Percentiles rank a stretch among this genome's conserved stretches.
phyloP scores from a whole-genome alignment of 64 coral and sea anemone species.

The Actinia equina region DNA sequence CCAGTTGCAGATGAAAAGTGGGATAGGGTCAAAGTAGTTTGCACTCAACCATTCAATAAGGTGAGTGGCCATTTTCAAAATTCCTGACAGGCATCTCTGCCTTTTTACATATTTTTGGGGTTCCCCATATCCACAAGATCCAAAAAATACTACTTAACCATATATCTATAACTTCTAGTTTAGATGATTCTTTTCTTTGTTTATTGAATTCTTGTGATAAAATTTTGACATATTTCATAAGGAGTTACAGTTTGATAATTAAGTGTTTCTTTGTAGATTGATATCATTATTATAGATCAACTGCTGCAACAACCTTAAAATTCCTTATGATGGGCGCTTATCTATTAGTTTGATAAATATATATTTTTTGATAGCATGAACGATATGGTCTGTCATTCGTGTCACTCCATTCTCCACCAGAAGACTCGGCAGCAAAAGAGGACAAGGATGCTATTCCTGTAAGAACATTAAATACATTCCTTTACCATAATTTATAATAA shows the following conservation, averaged over 20 bases:
- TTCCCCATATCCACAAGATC: no score
- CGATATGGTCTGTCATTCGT: slow-evolving; percentile 88
- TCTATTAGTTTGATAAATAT: background rate
- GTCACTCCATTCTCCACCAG: slow-evolving; percentile 79
- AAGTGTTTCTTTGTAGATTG: no score
- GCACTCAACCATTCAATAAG: slow-evolving; percentile 97
- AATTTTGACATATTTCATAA: background rate
- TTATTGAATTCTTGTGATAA: background rate
- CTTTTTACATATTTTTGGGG: no score
- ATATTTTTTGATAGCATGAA: slow-evolving; percentile 54
- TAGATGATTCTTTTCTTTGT: background rate
- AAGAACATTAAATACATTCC: background rate
- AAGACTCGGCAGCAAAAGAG: background rate
- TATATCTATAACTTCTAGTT: no score
- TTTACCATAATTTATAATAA: background rate
- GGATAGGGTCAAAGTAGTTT: slow-evolving; percentile 91
- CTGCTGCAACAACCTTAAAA: no score
- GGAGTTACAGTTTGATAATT: no score
- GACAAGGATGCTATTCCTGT: background rate
- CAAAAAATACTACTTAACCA: no score
- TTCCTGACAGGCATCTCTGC: no score
- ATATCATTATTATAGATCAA: no score
- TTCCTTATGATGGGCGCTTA: no score
- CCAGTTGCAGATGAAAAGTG: slow-evolving; percentile 92
- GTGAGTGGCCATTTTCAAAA: background rate